Evolutionary conservation across 2,888 invertebrate genomes (phyloP).

Genomic region (Drosophila paucipuncta): DNA sequence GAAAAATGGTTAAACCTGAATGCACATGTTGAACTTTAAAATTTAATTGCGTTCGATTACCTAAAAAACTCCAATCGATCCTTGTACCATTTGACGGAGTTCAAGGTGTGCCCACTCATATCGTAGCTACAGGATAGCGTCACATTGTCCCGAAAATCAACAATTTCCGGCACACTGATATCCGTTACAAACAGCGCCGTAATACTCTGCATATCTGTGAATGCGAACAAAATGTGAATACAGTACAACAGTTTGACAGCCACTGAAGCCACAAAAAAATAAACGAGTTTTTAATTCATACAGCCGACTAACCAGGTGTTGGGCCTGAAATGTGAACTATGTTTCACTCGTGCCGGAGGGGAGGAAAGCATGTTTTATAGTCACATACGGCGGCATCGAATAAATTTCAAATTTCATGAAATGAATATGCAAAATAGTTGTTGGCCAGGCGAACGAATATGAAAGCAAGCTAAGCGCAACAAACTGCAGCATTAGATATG

Average conservation of each 20-base stretch:
- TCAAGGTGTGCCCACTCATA: conserved; percentile 86
- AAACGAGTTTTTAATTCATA: conserved; percentile 48
- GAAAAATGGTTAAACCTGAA: background rate
- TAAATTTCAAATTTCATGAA: conserved; percentile 74
- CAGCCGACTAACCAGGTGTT: conserved; percentile 43
- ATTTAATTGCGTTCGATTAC: conserved; percentile 59
- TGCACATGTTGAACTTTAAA: too few species aligned
- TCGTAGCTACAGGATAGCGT: conserved; percentile 86
- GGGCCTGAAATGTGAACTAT: conserved; percentile 1
- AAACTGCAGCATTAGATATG: conserved; percentile 35
- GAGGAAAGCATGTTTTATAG: conserved; percentile 16
- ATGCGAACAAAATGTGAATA: conserved; percentile 16
- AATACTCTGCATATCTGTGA: conserved; percentile 74
- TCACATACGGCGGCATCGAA: conserved; percentile 64
- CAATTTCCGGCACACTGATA: conserved; percentile 86
- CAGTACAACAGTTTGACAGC: conserved; percentile 4
- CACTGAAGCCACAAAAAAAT: background rate
- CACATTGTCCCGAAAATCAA: conserved; percentile 86
- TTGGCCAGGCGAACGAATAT: conserved; percentile 30
- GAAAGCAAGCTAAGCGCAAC: conserved; percentile 51
- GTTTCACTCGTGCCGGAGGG: background rate
- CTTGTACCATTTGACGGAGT: conserved; percentile 87
- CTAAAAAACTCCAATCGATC: conserved; percentile 86
- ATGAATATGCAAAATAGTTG: conserved; percentile 77
- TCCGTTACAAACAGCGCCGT: conserved; percentile 84